phyloP scores from a whole-genome alignment of 2,113 vertebrate species.

The Aegotheles bennettii region DNA sequence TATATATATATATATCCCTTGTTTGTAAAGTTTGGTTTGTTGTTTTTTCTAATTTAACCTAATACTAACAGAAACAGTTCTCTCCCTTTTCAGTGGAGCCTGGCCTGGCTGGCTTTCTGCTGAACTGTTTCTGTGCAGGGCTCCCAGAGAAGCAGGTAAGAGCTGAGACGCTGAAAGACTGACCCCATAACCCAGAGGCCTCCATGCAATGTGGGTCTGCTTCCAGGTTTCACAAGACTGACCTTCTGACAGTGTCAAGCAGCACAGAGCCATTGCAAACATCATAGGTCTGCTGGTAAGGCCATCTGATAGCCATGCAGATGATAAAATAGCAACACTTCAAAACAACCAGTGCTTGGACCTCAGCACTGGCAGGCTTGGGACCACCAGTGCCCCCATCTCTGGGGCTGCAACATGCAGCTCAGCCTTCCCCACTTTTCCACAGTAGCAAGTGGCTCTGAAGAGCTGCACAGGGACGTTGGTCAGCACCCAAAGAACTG shows the following conservation, averaged over 20 bases:
- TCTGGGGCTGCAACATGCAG: background rate
- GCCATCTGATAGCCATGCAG: background rate
- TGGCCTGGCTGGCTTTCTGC: background rate
- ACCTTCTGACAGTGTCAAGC: background rate
- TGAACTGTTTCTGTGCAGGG: background rate
- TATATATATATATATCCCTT: background rate
- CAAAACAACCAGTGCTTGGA: background rate
- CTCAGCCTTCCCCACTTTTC: background rate
- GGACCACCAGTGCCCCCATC: background rate
- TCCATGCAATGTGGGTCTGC: background rate
- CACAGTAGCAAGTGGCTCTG: background rate
- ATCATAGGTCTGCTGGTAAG: background rate
- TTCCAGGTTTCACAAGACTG: conserved; percentile 2
- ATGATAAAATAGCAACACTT: background rate
- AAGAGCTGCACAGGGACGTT: background rate
- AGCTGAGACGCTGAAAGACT: background rate
- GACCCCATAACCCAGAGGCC: background rate
- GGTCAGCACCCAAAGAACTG: background rate
- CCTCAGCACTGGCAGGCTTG: background rate
- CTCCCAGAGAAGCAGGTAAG: background rate
- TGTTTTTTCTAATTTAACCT: background rate
- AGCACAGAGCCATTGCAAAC: conserved; percentile 1
- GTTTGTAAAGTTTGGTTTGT: background rate
- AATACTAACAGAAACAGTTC: background rate
- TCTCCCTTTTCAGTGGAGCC: background rate